A percentile compares a stretch with the other conserved stretches of the same genome.
Conservation (phyloP, 2,797 vertebrate genomes). For the Manis pentadactyla region DNA sequence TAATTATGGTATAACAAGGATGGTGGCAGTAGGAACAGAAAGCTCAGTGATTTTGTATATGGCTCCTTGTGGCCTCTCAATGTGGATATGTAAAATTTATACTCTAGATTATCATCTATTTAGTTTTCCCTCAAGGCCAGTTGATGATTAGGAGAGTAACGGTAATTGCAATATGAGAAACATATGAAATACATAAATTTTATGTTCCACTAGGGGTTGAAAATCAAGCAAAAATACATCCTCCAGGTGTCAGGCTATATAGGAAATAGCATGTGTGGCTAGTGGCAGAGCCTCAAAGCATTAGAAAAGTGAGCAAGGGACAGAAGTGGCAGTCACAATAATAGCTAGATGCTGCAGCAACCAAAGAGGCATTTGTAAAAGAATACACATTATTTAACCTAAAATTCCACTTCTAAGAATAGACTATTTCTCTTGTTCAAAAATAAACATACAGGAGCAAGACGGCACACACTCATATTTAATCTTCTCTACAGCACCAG, state of each 20-base stretch:
- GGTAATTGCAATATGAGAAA: not conserved
- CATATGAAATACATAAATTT: not conserved
- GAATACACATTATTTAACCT: not conserved
- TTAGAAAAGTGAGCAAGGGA: not conserved
- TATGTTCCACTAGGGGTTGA: not conserved
- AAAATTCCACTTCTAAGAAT: not conserved
- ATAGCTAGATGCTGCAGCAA: not conserved
- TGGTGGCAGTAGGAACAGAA: not conserved
- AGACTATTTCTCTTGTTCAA: not conserved
- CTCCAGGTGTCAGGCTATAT: not conserved
- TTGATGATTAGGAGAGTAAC: not conserved
- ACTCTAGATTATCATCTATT: not conserved
- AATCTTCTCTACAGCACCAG: not conserved
- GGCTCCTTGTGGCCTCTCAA: not conserved
- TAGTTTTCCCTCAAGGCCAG: not conserved
- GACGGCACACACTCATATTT: not conserved
- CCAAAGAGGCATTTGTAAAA: not conserved
- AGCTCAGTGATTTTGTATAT: not conserved
- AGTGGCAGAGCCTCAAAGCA: not conserved
- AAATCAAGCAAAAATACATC: not conserved
- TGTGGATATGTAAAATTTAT: not conserved
- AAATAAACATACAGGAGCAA: not conserved
- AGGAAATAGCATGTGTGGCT: not conserved
- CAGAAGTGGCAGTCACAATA: not conserved
- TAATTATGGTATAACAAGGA: not conserved